Evolutionary conservation across 2,113 vertebrate genomes (phyloP), one percentile per base, ranked within the genome.

Genomic region (Guaruba guarouba): DNA sequence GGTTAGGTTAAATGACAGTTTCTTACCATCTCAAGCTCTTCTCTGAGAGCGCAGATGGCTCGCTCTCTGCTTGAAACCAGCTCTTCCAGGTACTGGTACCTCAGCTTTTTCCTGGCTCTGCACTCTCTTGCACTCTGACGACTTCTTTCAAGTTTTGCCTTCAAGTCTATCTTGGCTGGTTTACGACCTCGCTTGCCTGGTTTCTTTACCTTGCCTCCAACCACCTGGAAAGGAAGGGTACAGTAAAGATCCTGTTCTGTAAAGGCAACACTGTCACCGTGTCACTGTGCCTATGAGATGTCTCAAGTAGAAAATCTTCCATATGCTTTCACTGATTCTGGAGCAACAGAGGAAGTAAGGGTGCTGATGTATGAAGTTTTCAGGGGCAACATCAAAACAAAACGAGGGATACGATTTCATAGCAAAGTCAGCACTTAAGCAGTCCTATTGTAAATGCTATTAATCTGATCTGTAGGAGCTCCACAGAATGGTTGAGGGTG

Each of bases 31-130:
- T 99, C 99, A 92, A 99, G 98, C 96, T 99, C 99, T 98, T 99
- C 99, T 81, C 99, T 94, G 88, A 99, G 98, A 35, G 99, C 99
- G 6, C 99, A 99, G 90, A 99, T 99, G 67, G 99, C 99, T 88
- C 99, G 97, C 96, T 99, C 99, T 88, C 99, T 98, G 80, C 99
- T 99, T 92, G 99, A 99, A 20, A 99, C 99, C 97, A 99, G 97
- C 67, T 99, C 99, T 95, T 99, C 99, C 98, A 99, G 97, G 93
- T 99, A 99, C 97, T 99, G 99, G 95, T 99, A 99, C 8, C 99
- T 96, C 88, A 99, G 98, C 94, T 99, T 99, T 97, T 99, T 99
- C 59, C 99, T 94, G 55, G 99, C 99, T 10, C 99, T 96, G 93
- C 99, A 99, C 84, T 99, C 99, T 35, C 99, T 96, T 4, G 99